Evolutionary conservation across 2,797 vertebrate genomes (phyloP).

Genomic region (Ctenosaura bakeri): DNA sequence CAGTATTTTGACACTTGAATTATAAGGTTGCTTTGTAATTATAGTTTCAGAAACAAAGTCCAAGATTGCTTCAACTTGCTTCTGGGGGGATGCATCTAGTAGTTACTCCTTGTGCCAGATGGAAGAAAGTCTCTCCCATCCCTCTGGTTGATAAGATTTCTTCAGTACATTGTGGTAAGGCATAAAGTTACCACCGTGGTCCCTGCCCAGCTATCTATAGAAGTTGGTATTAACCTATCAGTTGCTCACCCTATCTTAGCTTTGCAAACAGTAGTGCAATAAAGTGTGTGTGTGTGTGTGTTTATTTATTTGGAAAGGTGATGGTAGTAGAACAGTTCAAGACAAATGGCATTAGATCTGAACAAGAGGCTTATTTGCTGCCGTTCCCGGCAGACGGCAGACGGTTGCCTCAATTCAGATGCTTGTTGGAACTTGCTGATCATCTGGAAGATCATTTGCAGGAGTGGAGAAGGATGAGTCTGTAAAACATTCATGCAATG

Average conservation of each 20-base stretch:
- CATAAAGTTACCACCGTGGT: not conserved
- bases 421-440: slow-evolving; percentile 8
- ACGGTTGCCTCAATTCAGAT: not conserved
- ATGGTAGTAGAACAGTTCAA: not conserved
- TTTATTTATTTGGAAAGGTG: not conserved
- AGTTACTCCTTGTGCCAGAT: not conserved
- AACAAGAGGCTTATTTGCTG: slow-evolving; percentile 9
- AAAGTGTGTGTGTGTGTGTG: too few relatives aligned
- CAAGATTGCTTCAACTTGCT: slow-evolving; percentile 11
- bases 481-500: not conserved
- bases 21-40: not conserved
- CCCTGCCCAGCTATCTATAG: not conserved
- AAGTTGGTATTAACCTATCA: slow-evolving; percentile 8
- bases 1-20: not conserved
- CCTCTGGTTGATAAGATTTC: not conserved
- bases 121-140: not conserved
- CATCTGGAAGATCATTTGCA: slow-evolving; percentile 10
- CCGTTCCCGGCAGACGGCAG: not conserved
- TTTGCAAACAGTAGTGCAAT: not conserved
- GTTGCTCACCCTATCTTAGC: slow-evolving; percentile 15
- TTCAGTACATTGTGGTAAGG: not conserved
- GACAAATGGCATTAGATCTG: slow-evolving; percentile 7
- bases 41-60: not conserved
- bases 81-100: not conserved
- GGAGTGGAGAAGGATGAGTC: not conserved